These are phyloP conservation scores for Tuberolachnus salignus DNA, from an alignment of 2,888 invertebrate genomes.

Conservation along the genomic window DNA sequence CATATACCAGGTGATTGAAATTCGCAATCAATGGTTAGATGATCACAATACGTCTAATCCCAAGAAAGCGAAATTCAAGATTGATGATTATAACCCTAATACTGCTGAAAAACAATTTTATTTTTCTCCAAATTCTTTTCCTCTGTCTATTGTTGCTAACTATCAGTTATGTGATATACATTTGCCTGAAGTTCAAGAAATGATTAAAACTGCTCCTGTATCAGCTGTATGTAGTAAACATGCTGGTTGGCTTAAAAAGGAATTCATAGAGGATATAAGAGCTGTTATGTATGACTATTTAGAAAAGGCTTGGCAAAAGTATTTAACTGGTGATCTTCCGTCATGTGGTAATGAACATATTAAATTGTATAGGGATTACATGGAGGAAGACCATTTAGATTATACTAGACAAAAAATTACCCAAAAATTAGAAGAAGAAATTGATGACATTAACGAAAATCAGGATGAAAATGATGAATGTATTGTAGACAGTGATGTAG, in stretches of 20 bases:
- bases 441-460: constrained; percentile 13
- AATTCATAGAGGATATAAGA: constrained; percentile 41
- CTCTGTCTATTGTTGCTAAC: constrained; percentile 49
- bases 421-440: constrained; percentile 31
- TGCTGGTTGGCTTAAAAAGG: constrained; percentile 49
- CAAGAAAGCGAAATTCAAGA: constrained; percentile 34
- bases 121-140: constrained; percentile 52
- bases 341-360: constrained; percentile 37
- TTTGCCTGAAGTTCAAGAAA: constrained; percentile 49
- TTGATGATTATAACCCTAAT: constrained; percentile 40
- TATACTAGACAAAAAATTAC: constrained; percentile 48
- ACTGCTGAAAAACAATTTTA: constrained; percentile 51
- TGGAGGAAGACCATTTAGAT: constrained; percentile 52
- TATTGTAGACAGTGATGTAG: constrained; percentile 7
- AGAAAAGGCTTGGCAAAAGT: constrained; percentile 54
- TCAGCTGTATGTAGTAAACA: constrained; percentile 43
- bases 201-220: constrained; percentile 46
- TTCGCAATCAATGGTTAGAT: constrained; percentile 50
- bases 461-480: constrained; percentile 33
- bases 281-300: constrained; percentile 42
- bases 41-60: constrained; percentile 40
- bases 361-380: constrained; percentile 40
- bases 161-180: constrained; percentile 54
- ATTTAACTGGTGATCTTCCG: constrained; percentile 43
- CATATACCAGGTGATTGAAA: constrained; percentile 44